Percentiles rank a stretch among this genome's conserved stretches.
Evolutionary conservation across 2,113 vertebrate species (phyloP).

Genomic region (Hippoglossus stenolepis): DNA sequence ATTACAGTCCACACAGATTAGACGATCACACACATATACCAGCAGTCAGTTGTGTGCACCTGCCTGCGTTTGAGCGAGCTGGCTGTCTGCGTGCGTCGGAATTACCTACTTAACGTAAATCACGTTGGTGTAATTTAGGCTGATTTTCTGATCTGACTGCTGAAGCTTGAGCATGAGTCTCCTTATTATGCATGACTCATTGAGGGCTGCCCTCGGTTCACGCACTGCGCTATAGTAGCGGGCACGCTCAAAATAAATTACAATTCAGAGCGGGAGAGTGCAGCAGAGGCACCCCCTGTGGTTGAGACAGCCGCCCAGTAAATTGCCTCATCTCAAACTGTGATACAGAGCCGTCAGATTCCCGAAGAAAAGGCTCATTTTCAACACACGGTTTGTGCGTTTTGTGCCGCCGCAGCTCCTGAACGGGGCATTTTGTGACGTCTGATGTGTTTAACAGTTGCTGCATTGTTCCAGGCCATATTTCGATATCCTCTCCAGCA

Average conservation of each 20-base stretch:
- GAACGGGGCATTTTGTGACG: conserved; percentile 40
- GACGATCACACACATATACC: conserved; percentile 55
- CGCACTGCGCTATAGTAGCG: conserved; percentile 45
- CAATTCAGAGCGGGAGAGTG: conserved; percentile 68
- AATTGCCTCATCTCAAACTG: conserved; percentile 71
- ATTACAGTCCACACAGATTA: conserved; percentile 78
- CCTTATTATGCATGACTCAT: conserved; percentile 70
- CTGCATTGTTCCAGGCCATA: conserved; percentile 61
- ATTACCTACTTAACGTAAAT: conserved; percentile 71
- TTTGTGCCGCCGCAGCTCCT: conserved; percentile 38
- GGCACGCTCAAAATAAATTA: conserved; percentile 18
- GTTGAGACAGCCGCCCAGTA: conserved; percentile 61
- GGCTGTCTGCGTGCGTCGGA: conserved; percentile 46
- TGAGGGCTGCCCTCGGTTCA: conserved; percentile 63
- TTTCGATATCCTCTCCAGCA: conserved; percentile 59
- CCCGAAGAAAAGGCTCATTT: conserved; percentile 48
- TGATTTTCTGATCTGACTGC: conserved; percentile 64
- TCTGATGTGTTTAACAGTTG: conserved; percentile 62
- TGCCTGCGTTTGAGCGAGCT: conserved; percentile 25
- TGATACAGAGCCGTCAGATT: conserved; percentile 50
- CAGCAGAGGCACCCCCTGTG: conserved; percentile 65
- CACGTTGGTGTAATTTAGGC: conserved; percentile 64
- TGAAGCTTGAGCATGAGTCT: conserved; percentile 40
- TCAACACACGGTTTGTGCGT: conserved; percentile 52
- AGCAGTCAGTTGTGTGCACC: conserved; percentile 43